phyloP scores from a whole-genome alignment of 2,888 invertebrate genomes.

The Limnephilus marmoratus region DNA sequence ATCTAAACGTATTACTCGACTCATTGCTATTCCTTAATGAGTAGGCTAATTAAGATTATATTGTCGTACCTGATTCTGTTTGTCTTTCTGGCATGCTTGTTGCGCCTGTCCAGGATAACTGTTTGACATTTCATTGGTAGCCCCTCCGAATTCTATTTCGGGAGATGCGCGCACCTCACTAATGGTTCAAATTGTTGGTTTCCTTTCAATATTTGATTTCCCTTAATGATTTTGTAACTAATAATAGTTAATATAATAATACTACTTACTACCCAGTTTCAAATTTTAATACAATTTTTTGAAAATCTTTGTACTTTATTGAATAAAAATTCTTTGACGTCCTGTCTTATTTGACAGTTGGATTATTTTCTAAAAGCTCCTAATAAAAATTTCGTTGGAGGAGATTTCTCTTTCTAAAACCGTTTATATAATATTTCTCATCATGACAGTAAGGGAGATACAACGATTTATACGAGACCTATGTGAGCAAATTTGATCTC shows the following conservation, averaged over 20 bases:
- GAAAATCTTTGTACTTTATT: background rate
- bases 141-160: conserved; percentile 16
- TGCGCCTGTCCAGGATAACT: background rate
- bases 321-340: background rate
- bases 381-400: background rate
- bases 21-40: background rate
- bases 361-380: background rate
- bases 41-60: background rate
- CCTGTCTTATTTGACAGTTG: background rate
- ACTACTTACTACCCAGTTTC: background rate
- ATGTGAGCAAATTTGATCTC: too few relatives aligned
- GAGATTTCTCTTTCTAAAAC: too few relatives aligned
- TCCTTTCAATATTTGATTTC: background rate
- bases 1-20: background rate
- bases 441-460: too few relatives aligned
- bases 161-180: conserved; percentile 21
- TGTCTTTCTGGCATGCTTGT: background rate
- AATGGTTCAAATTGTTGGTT: background rate
- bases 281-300: background rate
- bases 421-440: too few relatives aligned
- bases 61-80: background rate
- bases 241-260: background rate
- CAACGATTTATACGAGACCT: too few relatives aligned
- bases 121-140: background rate
- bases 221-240: background rate